Evolutionary conservation across 2,797 vertebrate genomes (phyloP), one percentile per base, ranked within the genome.

Genomic region (Pampus argenteus): DNA sequence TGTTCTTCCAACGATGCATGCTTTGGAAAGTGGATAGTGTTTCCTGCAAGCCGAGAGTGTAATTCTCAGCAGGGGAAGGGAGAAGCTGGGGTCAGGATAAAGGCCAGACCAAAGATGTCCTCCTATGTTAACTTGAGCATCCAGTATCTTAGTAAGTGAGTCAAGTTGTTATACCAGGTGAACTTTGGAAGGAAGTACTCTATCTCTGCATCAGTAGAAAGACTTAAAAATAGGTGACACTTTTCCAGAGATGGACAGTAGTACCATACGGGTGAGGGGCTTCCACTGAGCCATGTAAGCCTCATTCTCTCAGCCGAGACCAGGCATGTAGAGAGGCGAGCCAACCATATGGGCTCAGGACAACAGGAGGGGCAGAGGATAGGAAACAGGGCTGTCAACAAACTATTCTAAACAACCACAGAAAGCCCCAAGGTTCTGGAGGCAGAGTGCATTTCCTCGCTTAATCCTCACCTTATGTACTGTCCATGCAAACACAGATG

Each of bases 321-420:
- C 81, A 86, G 69, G 79, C 79, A 38, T 72, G 80, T 11, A 50
- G 87, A 34, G 71, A 70, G 57, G 65, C 40, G 66, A 86, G 86
- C 87, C 78, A 81, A 76, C 71, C 90, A 91, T 64, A 86, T 88
- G 87, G 63, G 78, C 85, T 59, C 74, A 31, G 78, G 83, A 91
- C 89, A 82, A 86, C 81, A 79, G 86, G 80, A 90, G 89, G 86
- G 85, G 78, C 59, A 74, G 71, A 28, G 67, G 83, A 88, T 72
- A 79, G 88, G 82, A 92, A 93, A 88, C 86, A 80, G 68, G 36
- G 69, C 77, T 85, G 89, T 91, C 87, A 90, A 90, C 88, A 93
- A 92, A 91, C 87, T 89, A 79, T 87, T 87, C 80, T 69, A 83
- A 90, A 86, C 84, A 90, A 87, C 78, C 75, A 81, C 82, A 87